Evolutionary conservation across 2,113 vertebrate species (phyloP).

Genomic region (Crotalus helleri): DNA sequence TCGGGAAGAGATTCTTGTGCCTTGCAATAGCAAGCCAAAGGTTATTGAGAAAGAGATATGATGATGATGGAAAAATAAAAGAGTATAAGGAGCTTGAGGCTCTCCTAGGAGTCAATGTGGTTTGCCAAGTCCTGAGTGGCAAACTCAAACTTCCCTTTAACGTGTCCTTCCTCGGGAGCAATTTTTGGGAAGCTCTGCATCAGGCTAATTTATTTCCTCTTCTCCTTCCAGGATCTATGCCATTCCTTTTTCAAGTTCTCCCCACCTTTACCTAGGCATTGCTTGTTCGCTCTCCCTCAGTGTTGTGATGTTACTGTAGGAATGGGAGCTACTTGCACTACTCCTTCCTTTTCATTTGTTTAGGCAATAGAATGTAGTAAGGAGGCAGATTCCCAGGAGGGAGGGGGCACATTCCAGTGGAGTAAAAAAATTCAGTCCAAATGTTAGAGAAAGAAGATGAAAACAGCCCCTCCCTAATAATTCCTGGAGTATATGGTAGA

Average conservation of each 20-base stretch:
- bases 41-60: neutral
- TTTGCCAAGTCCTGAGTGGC: neutral
- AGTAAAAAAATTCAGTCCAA: neutral
- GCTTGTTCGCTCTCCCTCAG: neutral
- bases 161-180: neutral
- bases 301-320: neutral
- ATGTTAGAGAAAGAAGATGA: neutral
- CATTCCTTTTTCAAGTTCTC: neutral
- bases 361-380: neutral
- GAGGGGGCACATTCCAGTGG: neutral
- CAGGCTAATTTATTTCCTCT: neutral
- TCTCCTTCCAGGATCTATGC: neutral
- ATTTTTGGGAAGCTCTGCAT: neutral
- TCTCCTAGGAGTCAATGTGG: neutral
- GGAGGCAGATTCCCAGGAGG: neutral
- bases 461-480: neutral
- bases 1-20: neutral
- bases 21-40: neutral
- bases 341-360: neutral
- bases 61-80: neutral
- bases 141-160: neutral
- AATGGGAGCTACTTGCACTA: neutral
- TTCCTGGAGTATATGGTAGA: neutral
- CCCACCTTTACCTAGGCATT: neutral
- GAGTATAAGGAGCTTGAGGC: neutral